Base-by-base conservation (phyloP, 2,113 vertebrate species). In the Nycticebus coucang region DNA sequence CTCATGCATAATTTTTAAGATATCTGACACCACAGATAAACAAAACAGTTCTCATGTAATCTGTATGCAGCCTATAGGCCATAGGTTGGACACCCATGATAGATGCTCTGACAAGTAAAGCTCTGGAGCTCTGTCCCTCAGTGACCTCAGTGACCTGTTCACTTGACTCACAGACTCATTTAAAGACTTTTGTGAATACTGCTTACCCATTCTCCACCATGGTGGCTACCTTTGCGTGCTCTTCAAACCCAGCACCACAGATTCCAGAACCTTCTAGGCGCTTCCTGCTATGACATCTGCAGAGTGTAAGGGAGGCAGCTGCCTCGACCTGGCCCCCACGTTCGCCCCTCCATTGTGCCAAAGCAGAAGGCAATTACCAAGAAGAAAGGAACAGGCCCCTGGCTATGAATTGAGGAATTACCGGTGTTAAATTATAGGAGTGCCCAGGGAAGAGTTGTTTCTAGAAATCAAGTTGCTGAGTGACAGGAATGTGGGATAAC, bases 241-340 rank as follows among this genome's bases (percentile, higher is more conserved):
- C 90, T 91, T 83, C 21, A 71, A 84, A 81, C 81, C 62, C 66
- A 82, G 74, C 30, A 30, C 68, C 74, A 57, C 17, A 74, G 14
- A 33, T 66, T 90, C 77, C 88, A 97, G 94, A 92, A 90, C 33
- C 41, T 95, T 94, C 89, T 3, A 15, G 77, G 88, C 14, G 78
- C 78, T 87, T 94, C 88, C 69, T 89, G 88, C 75, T 82, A 85
- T 91, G 68, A 91, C 22, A 37, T 74, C 45, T 35, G 21, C 24
- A 6, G 68, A 53, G 30, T 66, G 21, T 26, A 30, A 77, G 68
- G 72, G 21, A 28, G 41, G 60, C 59, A 72, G 84, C 84, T 84
- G 66, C 77, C 45, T 95, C 53, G 0, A 77, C 90, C 84, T 0
- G 0, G 24, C 21, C 35, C 77, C 41, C 12, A 10, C 21, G 11